Conservation (phyloP, 2,888 invertebrate species). For the Chaitophorus viminalis region DNA sequence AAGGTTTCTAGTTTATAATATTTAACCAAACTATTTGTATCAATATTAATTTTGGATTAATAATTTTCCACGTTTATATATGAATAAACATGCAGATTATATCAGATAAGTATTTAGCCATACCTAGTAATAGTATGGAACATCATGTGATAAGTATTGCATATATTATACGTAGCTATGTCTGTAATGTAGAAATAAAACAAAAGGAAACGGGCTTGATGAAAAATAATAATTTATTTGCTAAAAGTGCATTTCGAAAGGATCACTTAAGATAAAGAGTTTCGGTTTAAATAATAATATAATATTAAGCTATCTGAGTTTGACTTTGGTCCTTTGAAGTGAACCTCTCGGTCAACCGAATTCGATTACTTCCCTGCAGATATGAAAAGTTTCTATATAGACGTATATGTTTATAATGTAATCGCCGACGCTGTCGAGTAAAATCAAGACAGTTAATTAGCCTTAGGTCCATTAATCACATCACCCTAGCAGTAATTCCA, state of each 20-base stretch:
- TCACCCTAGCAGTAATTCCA: constrained; percentile 15
- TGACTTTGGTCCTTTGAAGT: constrained; percentile 34
- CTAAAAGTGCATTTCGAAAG: neutral
- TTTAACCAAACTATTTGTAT: too few species aligned
- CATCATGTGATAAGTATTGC: too few species aligned
- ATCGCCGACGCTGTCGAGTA: constrained; percentile 38
- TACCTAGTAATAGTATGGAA: too few species aligned
- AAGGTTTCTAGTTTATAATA: too few species aligned
- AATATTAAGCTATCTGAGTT: constrained; percentile 16
- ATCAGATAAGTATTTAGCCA: too few species aligned
- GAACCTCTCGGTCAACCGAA: constrained; percentile 51
- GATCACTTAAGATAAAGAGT: constrained; percentile 47
- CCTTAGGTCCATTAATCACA: constrained; percentile 54
- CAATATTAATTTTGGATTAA: too few species aligned
- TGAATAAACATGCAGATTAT: too few species aligned
- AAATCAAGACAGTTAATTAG: constrained; percentile 53
- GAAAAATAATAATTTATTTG: constrained; percentile 12
- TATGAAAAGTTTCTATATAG: neutral
- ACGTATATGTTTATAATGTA: constrained; percentile 10
- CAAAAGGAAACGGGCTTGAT: neutral
- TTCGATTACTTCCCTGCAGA: constrained; percentile 40
- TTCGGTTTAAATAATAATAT: constrained; percentile 31
- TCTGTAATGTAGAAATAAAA: too few species aligned
- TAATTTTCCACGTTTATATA: too few species aligned
- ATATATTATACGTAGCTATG: too few species aligned